Evolutionary conservation across 2,888 invertebrate genomes (phyloP).

Genomic region (Aquatica leii): DNA sequence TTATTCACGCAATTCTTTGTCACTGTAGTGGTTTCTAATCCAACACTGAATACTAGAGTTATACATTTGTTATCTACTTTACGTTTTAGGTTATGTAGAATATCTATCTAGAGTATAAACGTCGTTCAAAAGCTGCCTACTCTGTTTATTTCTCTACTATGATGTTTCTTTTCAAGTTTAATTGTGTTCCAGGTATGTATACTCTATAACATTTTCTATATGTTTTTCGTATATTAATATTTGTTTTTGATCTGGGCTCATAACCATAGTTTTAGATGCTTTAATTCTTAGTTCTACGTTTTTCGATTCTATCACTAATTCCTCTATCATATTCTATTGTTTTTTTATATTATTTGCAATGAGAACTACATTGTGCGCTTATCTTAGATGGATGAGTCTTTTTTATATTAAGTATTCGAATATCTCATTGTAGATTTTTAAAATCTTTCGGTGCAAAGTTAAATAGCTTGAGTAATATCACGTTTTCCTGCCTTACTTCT

Average conservation of each 20-base stretch:
- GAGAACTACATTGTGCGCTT: not conserved
- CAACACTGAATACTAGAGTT: too few relatives aligned
- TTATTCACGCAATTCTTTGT: too few relatives aligned
- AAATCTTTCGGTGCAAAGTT: not conserved
- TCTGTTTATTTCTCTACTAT: too few relatives aligned
- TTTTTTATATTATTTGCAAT: not conserved
- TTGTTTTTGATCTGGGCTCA: not conserved
- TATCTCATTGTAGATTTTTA: not conserved
- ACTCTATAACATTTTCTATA: not conserved
- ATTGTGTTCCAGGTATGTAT: too few relatives aligned
- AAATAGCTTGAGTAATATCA: not conserved
- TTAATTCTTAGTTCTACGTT: not conserved
- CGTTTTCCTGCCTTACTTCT: too few relatives aligned
- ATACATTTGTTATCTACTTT: too few relatives aligned
- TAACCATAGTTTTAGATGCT: not conserved
- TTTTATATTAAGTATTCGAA: not conserved
- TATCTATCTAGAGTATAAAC: too few relatives aligned
- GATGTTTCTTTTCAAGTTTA: too few relatives aligned
- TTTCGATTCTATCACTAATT: not conserved
- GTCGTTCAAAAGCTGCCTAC: too few relatives aligned
- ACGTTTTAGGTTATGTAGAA: too few relatives aligned
- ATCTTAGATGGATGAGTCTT: not conserved
- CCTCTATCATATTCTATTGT: not conserved
- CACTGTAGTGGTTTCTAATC: too few relatives aligned
- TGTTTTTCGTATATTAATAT: not conserved